Evolutionary conservation across 1,140 invertebrate genomes (phyloP).

Genomic region (Euwallacea similis): DNA sequence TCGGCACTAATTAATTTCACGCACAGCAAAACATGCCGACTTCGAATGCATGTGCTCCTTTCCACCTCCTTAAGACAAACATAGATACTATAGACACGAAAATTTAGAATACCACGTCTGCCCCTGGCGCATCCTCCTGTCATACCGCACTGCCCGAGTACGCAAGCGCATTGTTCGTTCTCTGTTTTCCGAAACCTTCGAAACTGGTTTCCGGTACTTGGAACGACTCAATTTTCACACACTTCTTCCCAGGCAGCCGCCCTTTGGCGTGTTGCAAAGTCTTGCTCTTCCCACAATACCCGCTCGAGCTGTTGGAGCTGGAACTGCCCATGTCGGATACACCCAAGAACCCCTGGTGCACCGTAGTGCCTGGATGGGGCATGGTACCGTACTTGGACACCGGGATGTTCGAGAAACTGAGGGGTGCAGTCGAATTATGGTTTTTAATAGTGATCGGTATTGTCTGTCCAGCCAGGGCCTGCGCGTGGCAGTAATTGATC

Average conservation of each 20-base stretch:
- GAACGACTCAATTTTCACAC: constrained; percentile 52
- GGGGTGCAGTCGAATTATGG: constrained; percentile 41
- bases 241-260: constrained; percentile 45
- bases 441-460: constrained; percentile 53
- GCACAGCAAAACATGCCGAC: no score
- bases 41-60: no score
- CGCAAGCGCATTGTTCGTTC: constrained; percentile 43
- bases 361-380: constrained; percentile 44
- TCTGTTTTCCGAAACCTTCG: constrained; percentile 46
- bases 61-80: no score
- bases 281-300: constrained; percentile 50
- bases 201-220: constrained; percentile 49
- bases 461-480: constrained; percentile 49
- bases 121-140: constrained; percentile 38
- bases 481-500: constrained; percentile 37
- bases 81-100: not conserved
- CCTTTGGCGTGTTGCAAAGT: constrained; percentile 49
- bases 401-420: constrained; percentile 45
- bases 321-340: constrained; percentile 49
- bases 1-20: no score
- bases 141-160: constrained; percentile 54
- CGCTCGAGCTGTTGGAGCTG: constrained; percentile 50
- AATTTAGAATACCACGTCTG: constrained; percentile 36
- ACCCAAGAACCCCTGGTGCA: constrained; percentile 51
- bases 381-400: constrained; percentile 51